Evolutionary conservation across 2,797 vertebrate species (phyloP).

Genomic region (Lophotriccus pileatus): DNA sequence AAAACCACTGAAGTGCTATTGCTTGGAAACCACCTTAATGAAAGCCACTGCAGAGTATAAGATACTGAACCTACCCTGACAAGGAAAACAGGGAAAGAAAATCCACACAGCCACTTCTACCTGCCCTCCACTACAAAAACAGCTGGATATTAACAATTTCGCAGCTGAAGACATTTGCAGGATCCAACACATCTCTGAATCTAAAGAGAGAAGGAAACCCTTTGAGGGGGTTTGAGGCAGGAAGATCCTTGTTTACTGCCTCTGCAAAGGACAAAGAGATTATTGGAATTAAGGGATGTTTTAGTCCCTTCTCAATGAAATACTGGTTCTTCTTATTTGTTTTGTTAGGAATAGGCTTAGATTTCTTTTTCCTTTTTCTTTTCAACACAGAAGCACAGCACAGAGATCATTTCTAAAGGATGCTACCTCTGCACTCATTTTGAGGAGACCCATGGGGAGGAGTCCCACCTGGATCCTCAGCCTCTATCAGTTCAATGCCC

Average conservation of each 20-base stretch:
- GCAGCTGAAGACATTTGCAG: neutral
- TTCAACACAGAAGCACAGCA: rapidly evolving
- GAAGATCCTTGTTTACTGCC: constrained; percentile 1
- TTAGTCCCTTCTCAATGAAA: constrained; percentile 39
- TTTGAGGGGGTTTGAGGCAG: constrained; percentile 31
- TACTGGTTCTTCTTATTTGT: constrained; percentile 18
- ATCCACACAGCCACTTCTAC: constrained; percentile 40
- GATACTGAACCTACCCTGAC: constrained; percentile 27
- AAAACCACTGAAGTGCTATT: constrained; percentile 47
- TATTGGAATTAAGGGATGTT: constrained; percentile 50
- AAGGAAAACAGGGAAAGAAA: constrained; percentile 44
- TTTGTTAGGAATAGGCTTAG: constrained; percentile 35
- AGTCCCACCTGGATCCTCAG: neutral
- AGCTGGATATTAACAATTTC: constrained; percentile 56
- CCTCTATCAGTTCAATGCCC: neutral
- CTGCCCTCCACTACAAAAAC: constrained; percentile 25
- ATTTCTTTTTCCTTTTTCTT: neutral
- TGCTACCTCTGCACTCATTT: neutral
- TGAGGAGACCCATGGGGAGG: neutral
- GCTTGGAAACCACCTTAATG: constrained; percentile 60
- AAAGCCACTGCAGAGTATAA: constrained; percentile 24
- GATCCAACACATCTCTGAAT: constrained; percentile 3
- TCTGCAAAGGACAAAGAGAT: constrained; percentile 45
- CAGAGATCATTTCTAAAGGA: neutral
- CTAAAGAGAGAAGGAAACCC: constrained; percentile 12